phyloP scores from a whole-genome alignment of 2,113 vertebrate genomes.

The Sturnus vulgaris region DNA sequence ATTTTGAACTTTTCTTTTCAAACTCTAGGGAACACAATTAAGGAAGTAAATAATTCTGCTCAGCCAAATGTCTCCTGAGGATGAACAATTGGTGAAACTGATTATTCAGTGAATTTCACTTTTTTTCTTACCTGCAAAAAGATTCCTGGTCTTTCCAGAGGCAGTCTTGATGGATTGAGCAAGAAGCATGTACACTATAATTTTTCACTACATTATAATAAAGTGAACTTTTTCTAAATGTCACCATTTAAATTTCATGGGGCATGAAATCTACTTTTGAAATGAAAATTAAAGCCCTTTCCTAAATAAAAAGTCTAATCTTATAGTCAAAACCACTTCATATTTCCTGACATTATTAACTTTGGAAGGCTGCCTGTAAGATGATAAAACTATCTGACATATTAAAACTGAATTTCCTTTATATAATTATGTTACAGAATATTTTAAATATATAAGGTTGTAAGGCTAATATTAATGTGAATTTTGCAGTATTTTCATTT shows the following conservation, averaged over 20 bases:
- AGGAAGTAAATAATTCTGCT: constrained; percentile 44
- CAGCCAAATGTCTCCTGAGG: not conserved
- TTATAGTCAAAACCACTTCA: constrained; percentile 63
- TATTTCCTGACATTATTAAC: constrained; percentile 71
- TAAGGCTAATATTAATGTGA: constrained; percentile 8
- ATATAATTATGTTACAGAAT: constrained; percentile 62
- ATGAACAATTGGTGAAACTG: constrained; percentile 24
- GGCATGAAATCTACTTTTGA: constrained; percentile 71
- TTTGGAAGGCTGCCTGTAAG: constrained; percentile 58
- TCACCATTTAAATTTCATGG: constrained; percentile 75
- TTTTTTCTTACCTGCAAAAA: constrained; percentile 45
- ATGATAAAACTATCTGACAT: constrained; percentile 65
- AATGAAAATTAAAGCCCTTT: constrained; percentile 73
- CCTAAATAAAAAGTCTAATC: constrained; percentile 67
- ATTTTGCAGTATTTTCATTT: constrained; percentile 55
- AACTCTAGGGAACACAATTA: not conserved
- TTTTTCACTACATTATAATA: constrained; percentile 71
- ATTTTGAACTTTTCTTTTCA: constrained; percentile 15
- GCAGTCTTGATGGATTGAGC: constrained; percentile 51
- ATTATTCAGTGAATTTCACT: not conserved
- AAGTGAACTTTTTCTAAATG: constrained; percentile 74
- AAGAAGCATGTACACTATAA: constrained; percentile 36
- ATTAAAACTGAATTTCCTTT: constrained; percentile 65
- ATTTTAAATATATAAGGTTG: constrained; percentile 53
- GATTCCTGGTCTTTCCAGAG: constrained; percentile 30